phyloP scores from a whole-genome alignment of 2,888 invertebrate genomes.

The Drosophila eohydei region DNA sequence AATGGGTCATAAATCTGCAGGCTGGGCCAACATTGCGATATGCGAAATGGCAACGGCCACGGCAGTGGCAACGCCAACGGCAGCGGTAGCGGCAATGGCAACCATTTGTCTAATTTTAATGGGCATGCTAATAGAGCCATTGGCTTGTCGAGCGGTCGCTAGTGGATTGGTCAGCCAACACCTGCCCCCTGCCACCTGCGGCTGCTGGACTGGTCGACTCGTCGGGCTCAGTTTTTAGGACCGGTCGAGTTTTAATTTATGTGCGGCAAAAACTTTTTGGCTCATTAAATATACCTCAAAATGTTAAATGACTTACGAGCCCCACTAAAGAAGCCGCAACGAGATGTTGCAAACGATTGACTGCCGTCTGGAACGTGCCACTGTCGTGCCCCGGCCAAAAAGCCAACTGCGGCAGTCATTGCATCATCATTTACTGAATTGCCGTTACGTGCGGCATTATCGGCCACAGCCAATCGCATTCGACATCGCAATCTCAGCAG shows the following conservation, averaged over 20 bases:
- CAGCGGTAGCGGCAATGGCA: conserved; percentile 54
- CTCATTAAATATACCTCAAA: conserved; percentile 81
- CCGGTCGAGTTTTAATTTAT: conserved; percentile 72
- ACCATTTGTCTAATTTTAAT: conserved; percentile 81
- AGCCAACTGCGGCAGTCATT: conserved; percentile 41
- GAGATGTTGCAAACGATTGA: conserved; percentile 64
- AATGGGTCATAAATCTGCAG: conserved; percentile 69
- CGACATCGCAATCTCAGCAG: conserved; percentile 61
- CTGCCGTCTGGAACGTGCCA: conserved; percentile 57
- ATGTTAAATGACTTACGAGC: conserved; percentile 77
- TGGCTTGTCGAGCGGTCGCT: conserved; percentile 47
- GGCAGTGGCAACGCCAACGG: conserved; percentile 48
- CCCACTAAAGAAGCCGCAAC: conserved; percentile 31
- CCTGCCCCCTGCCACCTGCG: conserved; percentile 48
- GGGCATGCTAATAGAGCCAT: conserved; percentile 82
- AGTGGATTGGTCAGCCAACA: conserved; percentile 62
- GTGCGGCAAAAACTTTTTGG: conserved; percentile 76
- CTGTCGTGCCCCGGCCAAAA: conserved; percentile 11
- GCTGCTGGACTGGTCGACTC: background rate
- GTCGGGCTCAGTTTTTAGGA: conserved; percentile 9
- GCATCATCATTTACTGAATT: conserved; percentile 75
- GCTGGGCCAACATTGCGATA: conserved; percentile 64
- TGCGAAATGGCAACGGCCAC: conserved; percentile 68
- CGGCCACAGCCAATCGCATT: conserved; percentile 37
- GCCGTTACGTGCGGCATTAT: conserved; percentile 76